Base-by-base conservation (phyloP, 2,797 vertebrate genomes). In the Sternarchorhynchus goeldii region DNA sequence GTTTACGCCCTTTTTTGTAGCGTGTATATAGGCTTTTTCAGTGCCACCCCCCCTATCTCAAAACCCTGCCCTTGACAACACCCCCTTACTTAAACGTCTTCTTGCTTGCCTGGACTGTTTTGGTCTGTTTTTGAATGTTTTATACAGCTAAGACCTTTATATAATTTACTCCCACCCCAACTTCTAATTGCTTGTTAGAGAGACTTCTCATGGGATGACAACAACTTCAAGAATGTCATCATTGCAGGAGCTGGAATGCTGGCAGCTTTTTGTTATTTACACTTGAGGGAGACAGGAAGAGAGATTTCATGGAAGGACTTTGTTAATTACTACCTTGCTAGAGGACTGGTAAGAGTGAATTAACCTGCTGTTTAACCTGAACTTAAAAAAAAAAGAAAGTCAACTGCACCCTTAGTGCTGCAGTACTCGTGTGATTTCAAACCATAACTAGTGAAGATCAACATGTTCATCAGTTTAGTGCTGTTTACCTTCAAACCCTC, bases 281-380 rank as follows among this genome's bases (percentile, higher is more conserved):
- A 90, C 84, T 88, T 93, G 71, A 81, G 86, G 81, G 92, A 94
- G 69, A 85, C 87, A 0, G 93, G 93, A 57, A 88, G 85, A 81
- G 93, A 95, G 86, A 93, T 95, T 85, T 92, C 88, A 65, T 94
- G 93, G 94, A 93, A 89, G 80, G 93, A 94, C 66, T 95, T 95
- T 81, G 91, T 94, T 3, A 87, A 93, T 50, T 77, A 85, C 73
- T 95, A 93, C 86, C 79, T 95, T 81, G 91, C 85, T 56, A 90
- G 86, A 80, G 93, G 92, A 73, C 77, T 94, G 92, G 94, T 94
- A 84, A 91, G 93, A 81, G 6, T 18, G 18, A 7, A 2, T 17
- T 21, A 1, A 16, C 8, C 32, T 17, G 7, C 34, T 1, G 8
- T 68, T 80, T 32, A 25, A n/a, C 1, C 4, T 50, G 8, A 50